Base-by-base conservation (phyloP, 2,797 vertebrate genomes). In the Enteromius treurensis region DNA sequence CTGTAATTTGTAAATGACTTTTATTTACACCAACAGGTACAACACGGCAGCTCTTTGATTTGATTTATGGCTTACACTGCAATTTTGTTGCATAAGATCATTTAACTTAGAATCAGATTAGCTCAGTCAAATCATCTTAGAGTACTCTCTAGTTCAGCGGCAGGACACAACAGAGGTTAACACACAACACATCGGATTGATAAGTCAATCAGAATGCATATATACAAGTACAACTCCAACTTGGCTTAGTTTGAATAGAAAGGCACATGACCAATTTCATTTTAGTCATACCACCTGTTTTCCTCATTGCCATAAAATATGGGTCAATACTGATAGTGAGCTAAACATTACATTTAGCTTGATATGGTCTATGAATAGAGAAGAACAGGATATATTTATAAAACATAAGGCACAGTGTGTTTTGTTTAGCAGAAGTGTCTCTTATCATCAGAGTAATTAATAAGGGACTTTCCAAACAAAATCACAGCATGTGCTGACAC, bases 11-110 rank as follows among this genome's bases (percentile, higher is more conserved):
- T 42, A 49, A 49, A 34, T 19, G 3, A 58, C 65, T 67, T 67
- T 7, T 55, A 34, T 13, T 34, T 65, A 64, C 7, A 45, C 3
- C 37, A 32, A 4, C 13, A 9, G 34, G 47, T 29, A 77, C 53
- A 82, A 82, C 17, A 58, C 11, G 2, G 34, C 47, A 75, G 60
- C 34, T 6, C 32, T 82, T 77, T 75, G 14, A 67, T 51, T 74
- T 81, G 70, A 74, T 75, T 42, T 9, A 75, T 77, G 62, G 51
- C 23, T 77, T 55, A 55, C 17, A 55, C 62, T 69, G 69, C 14
- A 23, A 29, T 37, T 86, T 23, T 47, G 76, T 86, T 75, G 37
- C 76, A 75, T 68, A 69, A 79, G 11, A 58, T n/a, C 19, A 49
- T 69, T 75, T 74, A 49, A 76, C 26, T 70, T 40, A 53, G 15